Base-by-base conservation (phyloP, 2,888 invertebrate genomes). In the Graphium colonna region DNA sequence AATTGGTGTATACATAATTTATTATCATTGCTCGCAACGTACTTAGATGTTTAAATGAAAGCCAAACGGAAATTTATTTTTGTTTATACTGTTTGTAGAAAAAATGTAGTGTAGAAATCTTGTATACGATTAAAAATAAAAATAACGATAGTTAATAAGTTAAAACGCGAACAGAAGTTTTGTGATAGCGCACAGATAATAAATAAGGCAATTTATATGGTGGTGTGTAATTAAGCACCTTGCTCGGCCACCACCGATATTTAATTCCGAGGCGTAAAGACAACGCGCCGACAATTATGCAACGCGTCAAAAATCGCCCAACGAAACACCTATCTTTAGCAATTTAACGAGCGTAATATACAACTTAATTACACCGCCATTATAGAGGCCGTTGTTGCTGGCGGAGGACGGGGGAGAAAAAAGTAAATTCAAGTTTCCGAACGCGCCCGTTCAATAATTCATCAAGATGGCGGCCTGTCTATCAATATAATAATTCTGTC, bases 401-500 rank as follows among this genome's bases (percentile, higher is more conserved):
- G 61, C 12, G n/a, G n/a, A 61, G 62, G 62, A 61, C 3, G 5
- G 61, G 4, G n/a, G n/a, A 61, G 62, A 61, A 61, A 60, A 63
- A 66, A 71, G 69, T 70, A 71, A 69, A 67, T 63, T 61, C 66
- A 53, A 56, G 67, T 67, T 68, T 64, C 56, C 50, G 56, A 67
- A 62, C 57, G 53, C 56, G 61, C 55, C 54, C 68, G 68, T 69
- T 80, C 77, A 77, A 82, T 82, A 80, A 82, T 80, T 82, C 80
- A 83, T 74, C 76, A 79, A 73, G 62, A 79, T 82, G 76, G 83
- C 77, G 69, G 61, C 64, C 67, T 64, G 78, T 81, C 84, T 82
- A 85, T 86, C 83, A 82, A 80, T 80, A 81, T 83, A 87, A 89
- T 89, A 89, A 86, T 86, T 79, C 87, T 84, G 87, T 89, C 88